Conservation (phyloP, 2,888 invertebrate species). For the Pheosia gnoma region DNA sequence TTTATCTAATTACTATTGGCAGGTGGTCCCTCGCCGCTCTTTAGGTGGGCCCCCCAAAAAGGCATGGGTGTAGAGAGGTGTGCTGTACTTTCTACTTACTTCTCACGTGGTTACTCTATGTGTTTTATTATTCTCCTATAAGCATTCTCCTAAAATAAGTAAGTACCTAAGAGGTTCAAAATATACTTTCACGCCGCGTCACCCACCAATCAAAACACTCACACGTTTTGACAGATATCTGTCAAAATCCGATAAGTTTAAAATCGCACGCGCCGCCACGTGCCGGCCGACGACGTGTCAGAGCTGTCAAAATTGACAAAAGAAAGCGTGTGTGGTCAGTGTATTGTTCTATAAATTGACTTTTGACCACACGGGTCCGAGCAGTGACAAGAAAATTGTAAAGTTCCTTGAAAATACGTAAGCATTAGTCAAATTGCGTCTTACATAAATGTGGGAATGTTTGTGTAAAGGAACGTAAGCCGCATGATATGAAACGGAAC, state of each 20-base stretch:
- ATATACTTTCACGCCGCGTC: slow-evolving; percentile 33
- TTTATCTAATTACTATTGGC: too few relatives aligned
- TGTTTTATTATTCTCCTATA: too few relatives aligned
- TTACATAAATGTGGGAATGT: too few relatives aligned
- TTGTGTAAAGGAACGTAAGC: too few relatives aligned
- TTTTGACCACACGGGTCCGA: slow-evolving; percentile 50
- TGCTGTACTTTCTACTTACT: too few relatives aligned
- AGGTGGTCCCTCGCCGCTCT: too few relatives aligned
- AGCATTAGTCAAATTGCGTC: not conserved
- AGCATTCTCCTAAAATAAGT: slow-evolving; percentile 36
- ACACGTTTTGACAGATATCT: slow-evolving; percentile 62
- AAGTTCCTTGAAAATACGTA: not conserved
- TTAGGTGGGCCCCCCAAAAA: too few relatives aligned
- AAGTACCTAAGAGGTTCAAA: slow-evolving; percentile 1
- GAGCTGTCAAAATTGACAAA: slow-evolving; percentile 63
- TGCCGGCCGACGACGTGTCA: slow-evolving; percentile 72
- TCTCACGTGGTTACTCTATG: too few relatives aligned
- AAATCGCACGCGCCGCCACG: slow-evolving; percentile 74
- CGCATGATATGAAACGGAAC: too few relatives aligned
- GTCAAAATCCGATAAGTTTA: slow-evolving; percentile 74
- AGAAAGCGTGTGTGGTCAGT: slow-evolving; percentile 57
- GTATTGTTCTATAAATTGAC: slow-evolving; percentile 65
- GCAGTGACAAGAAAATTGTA: slow-evolving; percentile 33
- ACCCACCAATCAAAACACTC: slow-evolving; percentile 51
- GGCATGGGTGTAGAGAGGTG: too few relatives aligned